Base-by-base conservation (phyloP, 2,888 invertebrate genomes). In the Blera fallax region DNA sequence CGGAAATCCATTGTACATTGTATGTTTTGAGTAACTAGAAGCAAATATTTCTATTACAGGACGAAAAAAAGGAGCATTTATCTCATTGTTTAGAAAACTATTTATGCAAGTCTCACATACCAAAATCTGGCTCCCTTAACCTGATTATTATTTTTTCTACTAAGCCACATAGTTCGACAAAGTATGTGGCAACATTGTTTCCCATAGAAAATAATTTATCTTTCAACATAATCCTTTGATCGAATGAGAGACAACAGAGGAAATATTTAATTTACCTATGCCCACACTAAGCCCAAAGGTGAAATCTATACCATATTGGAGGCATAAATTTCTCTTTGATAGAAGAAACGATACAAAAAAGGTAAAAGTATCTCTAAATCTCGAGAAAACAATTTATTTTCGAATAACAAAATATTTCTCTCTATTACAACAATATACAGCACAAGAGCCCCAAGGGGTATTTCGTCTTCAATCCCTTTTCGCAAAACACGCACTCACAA, bases 321-420 rank as follows among this genome's bases (percentile, higher is more conserved):
- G 50, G 48, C 10, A 37, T 58, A 29, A n/a, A 73, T 37, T 43
- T 32, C 54, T 2, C 24, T 8, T 34, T 32, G 27, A 34, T 34
- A 16, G 21, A 34, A 2, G 1, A 2, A 34, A 69, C 2, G 11
- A 73, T 27, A 24, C 18, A 29, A 29, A 65, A 60, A 54, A 74
- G 52, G 40, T 54, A 52, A 50, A 67, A 58, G 6, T 65, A 60
- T 54, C n/a, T 54, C 8, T 4, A 65, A 72, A 72, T 73, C 43
- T 72, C 18, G 7, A 50, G 43, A 60, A 82, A 83, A 83, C 65
- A 83, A 83, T 83, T 83, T 77, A 78, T 52, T 65, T 64, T 67
- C 40, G 37, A 67, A 67, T 18, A 82, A 65, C 50, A 65, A 65
- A 65, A 60, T 65, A 82, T 65, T 78, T 72, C 50, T 27, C 62